These are phyloP conservation scores for Pachypanchax playfairii DNA, from an alignment of 2,113 vertebrate genomes.

Conservation along the genomic window DNA sequence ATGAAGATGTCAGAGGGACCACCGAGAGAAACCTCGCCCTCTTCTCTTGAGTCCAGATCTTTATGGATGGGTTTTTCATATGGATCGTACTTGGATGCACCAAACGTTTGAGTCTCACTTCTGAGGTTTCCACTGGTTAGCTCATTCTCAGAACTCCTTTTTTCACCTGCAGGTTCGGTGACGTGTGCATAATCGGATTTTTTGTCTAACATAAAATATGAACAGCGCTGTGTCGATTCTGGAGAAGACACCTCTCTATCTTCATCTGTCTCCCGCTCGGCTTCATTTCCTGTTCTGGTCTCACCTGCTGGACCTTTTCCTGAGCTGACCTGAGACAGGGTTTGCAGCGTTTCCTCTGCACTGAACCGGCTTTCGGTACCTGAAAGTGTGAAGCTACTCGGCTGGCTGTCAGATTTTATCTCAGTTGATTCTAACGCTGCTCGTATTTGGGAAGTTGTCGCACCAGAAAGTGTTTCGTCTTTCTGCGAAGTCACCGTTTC, in stretches of 20 bases:
- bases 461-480: conserved; percentile 9
- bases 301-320: conserved; percentile 13
- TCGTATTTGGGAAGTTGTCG: conserved; percentile 23
- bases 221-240: conserved; percentile 64
- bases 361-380: conserved; percentile 61
- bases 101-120: conserved; percentile 59
- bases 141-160: conserved; percentile 30
- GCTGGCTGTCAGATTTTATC: conserved; percentile 53
- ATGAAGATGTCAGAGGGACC: conserved; percentile 53
- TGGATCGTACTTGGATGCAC: conserved; percentile 77
- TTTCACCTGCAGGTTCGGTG: conserved; percentile 11
- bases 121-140: conserved; percentile 8
- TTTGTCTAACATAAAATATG: conserved; percentile 69
- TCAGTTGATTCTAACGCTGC: conserved; percentile 27
- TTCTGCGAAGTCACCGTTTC: conserved; percentile 29
- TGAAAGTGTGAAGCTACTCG: conserved; percentile 44
- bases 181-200: conserved; percentile 49
- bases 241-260: conserved; percentile 79
- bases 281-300: conserved; percentile 71
- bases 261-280: conserved; percentile 76
- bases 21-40: conserved; percentile 52
- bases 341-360: conserved; percentile 43
- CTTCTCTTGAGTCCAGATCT: conserved; percentile 56
- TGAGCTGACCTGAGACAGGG: conserved; percentile 17
- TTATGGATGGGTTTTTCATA: conserved; percentile 77